Base-by-base conservation (phyloP, 2,797 vertebrate genomes). In the Netta rufina region DNA sequence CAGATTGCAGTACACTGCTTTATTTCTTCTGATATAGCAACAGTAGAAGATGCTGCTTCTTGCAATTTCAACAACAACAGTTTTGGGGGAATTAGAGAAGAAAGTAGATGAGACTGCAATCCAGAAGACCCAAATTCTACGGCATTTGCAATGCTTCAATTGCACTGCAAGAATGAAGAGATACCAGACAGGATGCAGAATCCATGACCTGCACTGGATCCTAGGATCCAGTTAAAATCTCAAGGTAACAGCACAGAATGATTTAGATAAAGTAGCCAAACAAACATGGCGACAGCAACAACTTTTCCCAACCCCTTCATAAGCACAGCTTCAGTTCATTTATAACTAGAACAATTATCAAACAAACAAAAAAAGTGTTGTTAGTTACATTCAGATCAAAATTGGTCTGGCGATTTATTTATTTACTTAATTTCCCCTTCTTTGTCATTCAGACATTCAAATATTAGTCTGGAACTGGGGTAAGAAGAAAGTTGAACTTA, bases 1-100 rank as follows among this genome's bases (percentile, higher is more conserved):
- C 41, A 88, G 7, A 32, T 9, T 51, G 61, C 51, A 83, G 4
- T 57, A 73, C 17, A 36, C 54, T 89, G 21, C 33, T 45, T 88
- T 92, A 75, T 62, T 75, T 60, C 20, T 56, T 62, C 70, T 75
- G 30, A 94, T 91, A 95, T 0, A 91, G 53, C 17, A 84, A 64
- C 85, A 45, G 60, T 32, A 91, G 43, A 58, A 56, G 53, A 39
- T 69, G 41, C 57, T 77, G 61, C 67, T 82, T 32, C 51, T 65
- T 82, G 84, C 64, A 75, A n/a, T 71, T 85, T 83, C 39, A 67
- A 85, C 60, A 47, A 19, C 24, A 24, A 95, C 27, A 17, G 30
- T 80, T 94, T 74, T 58, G 45, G 38, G 39, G 74, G 78, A 94
- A 56, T 61, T 64, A 58, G 30, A 67, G 22, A 70, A 47, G n/a